Evolutionary conservation across 2,797 vertebrate species (phyloP).

Genomic region (Phyllotis vaccarum): DNA sequence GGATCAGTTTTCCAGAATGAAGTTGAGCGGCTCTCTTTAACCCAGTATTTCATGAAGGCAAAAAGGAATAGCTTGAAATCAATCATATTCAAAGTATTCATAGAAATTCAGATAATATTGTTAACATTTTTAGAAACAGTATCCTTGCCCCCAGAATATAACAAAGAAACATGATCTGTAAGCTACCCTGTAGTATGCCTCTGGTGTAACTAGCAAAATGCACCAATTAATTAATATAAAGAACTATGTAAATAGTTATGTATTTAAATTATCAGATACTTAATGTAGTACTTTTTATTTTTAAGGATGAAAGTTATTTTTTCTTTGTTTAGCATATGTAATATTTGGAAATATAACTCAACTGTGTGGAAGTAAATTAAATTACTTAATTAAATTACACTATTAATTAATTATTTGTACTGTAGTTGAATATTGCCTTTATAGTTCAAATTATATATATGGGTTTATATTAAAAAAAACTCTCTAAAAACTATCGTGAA

Average conservation of each 20-base stretch:
- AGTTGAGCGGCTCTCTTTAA: not conserved
- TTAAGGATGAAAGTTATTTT: not conserved
- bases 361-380: not conserved
- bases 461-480: not conserved
- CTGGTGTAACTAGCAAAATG: not conserved
- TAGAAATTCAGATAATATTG: not conserved
- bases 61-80: constrained; percentile 21
- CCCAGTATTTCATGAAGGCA: not conserved
- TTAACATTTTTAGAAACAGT: not conserved
- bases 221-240: not conserved
- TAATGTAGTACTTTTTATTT: not conserved
- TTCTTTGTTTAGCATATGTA: not conserved
- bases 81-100: not conserved
- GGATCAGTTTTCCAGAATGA: not conserved
- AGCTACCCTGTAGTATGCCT: not conserved
- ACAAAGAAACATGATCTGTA: not conserved
- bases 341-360: not conserved
- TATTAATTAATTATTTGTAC: not conserved
- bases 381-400: not conserved
- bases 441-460: not conserved
- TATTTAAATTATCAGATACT: not conserved
- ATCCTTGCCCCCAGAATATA: not conserved
- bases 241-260: not conserved
- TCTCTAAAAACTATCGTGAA: not conserved
- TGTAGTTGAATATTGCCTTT: not conserved